A percentile compares a stretch with the other conserved stretches of the same genome.
Conservation (phyloP, 2,888 invertebrate species). For the Oscheius sp. region DNA sequence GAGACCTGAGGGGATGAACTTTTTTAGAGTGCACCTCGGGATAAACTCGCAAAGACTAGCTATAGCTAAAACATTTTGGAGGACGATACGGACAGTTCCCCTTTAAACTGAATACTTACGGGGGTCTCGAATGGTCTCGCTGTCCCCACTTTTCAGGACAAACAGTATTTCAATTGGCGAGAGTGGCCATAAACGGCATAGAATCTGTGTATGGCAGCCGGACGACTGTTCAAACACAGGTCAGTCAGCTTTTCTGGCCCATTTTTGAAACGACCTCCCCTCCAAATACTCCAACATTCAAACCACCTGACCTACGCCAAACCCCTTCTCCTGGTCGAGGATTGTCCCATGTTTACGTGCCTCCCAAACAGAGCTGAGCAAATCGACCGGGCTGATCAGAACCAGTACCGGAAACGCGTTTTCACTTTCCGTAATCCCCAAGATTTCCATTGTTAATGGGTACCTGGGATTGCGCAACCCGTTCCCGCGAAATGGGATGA, state of each 20-base stretch:
- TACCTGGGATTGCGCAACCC: conserved; percentile 35
- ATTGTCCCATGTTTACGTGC: neutral
- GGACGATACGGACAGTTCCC: no score
- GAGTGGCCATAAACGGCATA: conserved; percentile 31
- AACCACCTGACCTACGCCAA: neutral
- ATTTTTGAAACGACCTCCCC: conserved; percentile 23
- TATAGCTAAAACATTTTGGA: no score
- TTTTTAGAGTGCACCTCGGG: conserved; percentile 6
- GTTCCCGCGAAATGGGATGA: conserved; percentile 33
- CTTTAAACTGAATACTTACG: no score
- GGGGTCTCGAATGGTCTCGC: neutral
- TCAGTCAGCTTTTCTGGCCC: conserved; percentile 8
- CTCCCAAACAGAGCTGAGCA: neutral
- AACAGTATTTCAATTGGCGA: conserved; percentile 30
- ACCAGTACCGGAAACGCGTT: conserved; percentile 36
- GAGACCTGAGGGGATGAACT: conserved; percentile 28
- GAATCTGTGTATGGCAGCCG: conserved; percentile 34
- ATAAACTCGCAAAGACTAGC: neutral
- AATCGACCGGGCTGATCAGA: conserved; percentile 12
- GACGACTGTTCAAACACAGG: conserved; percentile 36
- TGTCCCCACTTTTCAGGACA: conserved; percentile 18
- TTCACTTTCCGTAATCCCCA: conserved; percentile 34
- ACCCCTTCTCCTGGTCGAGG: no score
- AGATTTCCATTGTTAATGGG: conserved; percentile 39
- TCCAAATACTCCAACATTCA: neutral